Evolutionary conservation across 2,113 vertebrate genomes (phyloP).

Genomic region (Hippocampus guttulatus): DNA sequence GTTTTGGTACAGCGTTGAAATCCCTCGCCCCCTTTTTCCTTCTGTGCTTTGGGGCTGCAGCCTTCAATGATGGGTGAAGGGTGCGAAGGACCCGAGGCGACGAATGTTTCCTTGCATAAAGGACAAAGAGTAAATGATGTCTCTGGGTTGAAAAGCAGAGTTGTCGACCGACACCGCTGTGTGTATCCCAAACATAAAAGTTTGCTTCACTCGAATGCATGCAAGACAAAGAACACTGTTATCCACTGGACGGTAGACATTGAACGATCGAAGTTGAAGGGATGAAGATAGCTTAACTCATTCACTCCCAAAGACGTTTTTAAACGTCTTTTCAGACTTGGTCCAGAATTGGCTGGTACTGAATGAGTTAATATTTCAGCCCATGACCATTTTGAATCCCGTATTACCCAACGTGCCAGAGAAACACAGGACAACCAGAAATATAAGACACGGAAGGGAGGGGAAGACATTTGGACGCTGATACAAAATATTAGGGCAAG

Average conservation of each 20-base stretch:
- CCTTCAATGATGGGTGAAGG: slow-evolving; percentile 61
- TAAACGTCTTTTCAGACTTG: too few species aligned
- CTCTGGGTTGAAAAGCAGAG: slow-evolving; percentile 30
- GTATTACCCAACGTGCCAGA: too few species aligned
- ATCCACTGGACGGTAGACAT: neutral
- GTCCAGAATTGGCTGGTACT: too few species aligned
- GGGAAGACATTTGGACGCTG: too few species aligned
- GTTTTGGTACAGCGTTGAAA: slow-evolving; percentile 47
- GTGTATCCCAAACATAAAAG: slow-evolving; percentile 19
- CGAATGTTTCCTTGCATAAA: slow-evolving; percentile 46
- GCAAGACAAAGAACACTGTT: slow-evolving; percentile 3
- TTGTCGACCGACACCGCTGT: slow-evolving; percentile 25
- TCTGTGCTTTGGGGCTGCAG: slow-evolving; percentile 43
- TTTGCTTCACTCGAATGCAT: neutral
- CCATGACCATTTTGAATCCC: too few species aligned
- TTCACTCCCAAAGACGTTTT: too few species aligned
- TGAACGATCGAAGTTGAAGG: too few species aligned
- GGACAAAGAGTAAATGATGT: slow-evolving; percentile 47
- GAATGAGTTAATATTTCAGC: too few species aligned
- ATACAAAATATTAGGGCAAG: too few species aligned
- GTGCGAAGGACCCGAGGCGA: slow-evolving; percentile 49
- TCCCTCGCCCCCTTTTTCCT: slow-evolving; percentile 5
- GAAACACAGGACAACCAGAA: too few species aligned
- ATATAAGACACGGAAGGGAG: too few species aligned
- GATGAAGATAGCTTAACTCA: too few species aligned